phyloP scores from a whole-genome alignment of 2,888 invertebrate species.

The Leptogaster cylindrica region DNA sequence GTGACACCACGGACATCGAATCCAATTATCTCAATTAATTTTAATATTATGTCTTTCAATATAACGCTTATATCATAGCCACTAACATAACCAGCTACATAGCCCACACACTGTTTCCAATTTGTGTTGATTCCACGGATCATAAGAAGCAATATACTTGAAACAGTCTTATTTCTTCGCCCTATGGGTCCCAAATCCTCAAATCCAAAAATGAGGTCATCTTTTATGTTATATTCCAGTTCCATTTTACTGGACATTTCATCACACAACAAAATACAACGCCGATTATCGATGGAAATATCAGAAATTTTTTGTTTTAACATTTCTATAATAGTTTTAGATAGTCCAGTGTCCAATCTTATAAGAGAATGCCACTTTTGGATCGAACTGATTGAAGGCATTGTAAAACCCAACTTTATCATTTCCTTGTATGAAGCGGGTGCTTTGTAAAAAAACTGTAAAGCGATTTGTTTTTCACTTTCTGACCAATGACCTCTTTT shows the following conservation, averaged over 20 bases:
- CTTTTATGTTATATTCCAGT: not conserved
- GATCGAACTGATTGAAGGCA: not conserved
- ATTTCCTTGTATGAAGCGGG: not conserved
- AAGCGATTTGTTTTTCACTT: constrained; percentile 4
- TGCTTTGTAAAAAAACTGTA: not conserved
- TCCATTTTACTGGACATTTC: not conserved
- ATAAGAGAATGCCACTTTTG: no score
- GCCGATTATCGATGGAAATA: no score
- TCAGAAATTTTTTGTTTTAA: no score
- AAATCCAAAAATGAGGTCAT: not conserved
- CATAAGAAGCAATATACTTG: not conserved
- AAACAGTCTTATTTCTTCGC: not conserved
- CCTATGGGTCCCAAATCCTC: not conserved
- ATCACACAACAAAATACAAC: no score
- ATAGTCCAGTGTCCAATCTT: no score
- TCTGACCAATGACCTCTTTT: not conserved
- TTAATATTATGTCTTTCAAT: no score
- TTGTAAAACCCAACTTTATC: not conserved
- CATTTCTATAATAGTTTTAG: no score
- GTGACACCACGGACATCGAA: not conserved
- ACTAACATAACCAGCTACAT: not conserved
- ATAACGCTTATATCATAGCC: not conserved
- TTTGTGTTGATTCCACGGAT: not conserved
- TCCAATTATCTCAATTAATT: no score
- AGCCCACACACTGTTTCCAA: not conserved